These are phyloP conservation scores for Dexiosoma caninum DNA, from an alignment of 2,888 invertebrate genomes.

Conservation along the genomic window DNA sequence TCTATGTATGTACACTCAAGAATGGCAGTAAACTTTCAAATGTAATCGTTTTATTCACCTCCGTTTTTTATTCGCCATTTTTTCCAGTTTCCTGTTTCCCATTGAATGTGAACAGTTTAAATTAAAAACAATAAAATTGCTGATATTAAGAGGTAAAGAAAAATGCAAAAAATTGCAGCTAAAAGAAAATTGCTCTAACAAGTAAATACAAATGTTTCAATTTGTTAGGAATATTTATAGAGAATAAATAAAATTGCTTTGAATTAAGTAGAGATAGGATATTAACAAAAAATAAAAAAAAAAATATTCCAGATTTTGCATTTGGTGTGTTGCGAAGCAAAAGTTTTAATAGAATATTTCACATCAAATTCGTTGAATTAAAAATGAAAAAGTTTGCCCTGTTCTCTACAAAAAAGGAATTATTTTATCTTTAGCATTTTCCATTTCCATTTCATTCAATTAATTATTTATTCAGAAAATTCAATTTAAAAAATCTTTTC, in stretches of 20 bases:
- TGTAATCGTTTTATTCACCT: conserved; percentile 42
- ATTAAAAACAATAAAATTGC: conserved; percentile 60
- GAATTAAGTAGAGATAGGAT: neutral
- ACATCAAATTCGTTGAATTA: too few relatives aligned
- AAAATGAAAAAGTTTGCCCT: too few relatives aligned
- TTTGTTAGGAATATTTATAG: neutral
- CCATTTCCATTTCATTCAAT: too few relatives aligned
- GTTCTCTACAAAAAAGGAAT: too few relatives aligned
- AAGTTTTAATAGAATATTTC: neutral
- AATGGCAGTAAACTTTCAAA: conserved; percentile 57
- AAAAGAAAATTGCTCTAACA: conserved; percentile 21
- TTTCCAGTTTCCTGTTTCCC: conserved; percentile 15
- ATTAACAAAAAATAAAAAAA: neutral
- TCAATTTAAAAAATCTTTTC: too few relatives aligned
- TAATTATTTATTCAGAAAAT: too few relatives aligned
- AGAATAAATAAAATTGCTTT: neutral
- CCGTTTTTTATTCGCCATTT: neutral
- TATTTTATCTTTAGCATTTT: too few relatives aligned
- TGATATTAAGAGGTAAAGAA: conserved; percentile 45
- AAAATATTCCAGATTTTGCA: too few relatives aligned
- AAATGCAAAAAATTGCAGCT: conserved; percentile 16
- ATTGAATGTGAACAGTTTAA: conserved; percentile 35
- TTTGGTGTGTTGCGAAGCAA: neutral
- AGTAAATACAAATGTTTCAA: conserved; percentile 8
- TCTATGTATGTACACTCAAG: too few relatives aligned